Conservation (phyloP, 2,113 vertebrate species). For the Eupsittula cactorum region DNA sequence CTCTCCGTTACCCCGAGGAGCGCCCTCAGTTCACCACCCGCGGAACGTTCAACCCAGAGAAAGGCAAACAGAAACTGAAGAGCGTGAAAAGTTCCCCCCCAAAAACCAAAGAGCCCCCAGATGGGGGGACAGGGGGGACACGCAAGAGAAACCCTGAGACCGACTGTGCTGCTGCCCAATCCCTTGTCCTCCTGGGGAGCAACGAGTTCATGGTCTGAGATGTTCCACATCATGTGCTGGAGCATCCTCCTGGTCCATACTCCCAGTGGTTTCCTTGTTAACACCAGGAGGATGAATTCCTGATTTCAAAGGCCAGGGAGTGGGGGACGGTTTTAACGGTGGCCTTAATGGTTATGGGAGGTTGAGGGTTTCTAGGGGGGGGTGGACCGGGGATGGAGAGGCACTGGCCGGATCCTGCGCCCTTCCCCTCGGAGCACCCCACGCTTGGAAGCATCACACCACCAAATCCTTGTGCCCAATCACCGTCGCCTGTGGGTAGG, state of each 20-base stretch:
- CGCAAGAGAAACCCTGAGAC: constrained; percentile 77
- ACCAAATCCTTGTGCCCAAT: neutral
- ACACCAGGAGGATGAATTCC: neutral
- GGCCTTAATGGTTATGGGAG: constrained; percentile 60
- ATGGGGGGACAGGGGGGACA: constrained; percentile 60
- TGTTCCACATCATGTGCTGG: fast-evolving
- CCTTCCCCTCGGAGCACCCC: neutral
- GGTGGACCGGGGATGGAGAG: neutral
- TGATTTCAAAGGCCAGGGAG: neutral
- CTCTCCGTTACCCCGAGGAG: constrained; percentile 67
- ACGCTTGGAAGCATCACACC: fast-evolving
- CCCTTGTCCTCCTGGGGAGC: constrained; percentile 85
- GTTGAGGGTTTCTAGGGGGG: neutral
- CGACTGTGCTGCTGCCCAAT: constrained; percentile 79
- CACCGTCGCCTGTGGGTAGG: fast-evolving
- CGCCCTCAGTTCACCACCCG: constrained; percentile 88
- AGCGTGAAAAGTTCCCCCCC: constrained; percentile 81
- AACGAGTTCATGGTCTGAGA: constrained; percentile 98
- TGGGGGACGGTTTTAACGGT: constrained; percentile 2
- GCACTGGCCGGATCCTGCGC: neutral
- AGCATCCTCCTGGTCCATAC: neutral
- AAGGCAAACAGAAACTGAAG: constrained; percentile 92
- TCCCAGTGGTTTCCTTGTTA: neutral
- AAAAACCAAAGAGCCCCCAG: constrained; percentile 83
- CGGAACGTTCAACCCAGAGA: constrained; percentile 92